Evolutionary conservation across 2,888 invertebrate species (phyloP), one percentile per base, ranked within the genome.

Genomic region (Phlogophora meticulosa): DNA sequence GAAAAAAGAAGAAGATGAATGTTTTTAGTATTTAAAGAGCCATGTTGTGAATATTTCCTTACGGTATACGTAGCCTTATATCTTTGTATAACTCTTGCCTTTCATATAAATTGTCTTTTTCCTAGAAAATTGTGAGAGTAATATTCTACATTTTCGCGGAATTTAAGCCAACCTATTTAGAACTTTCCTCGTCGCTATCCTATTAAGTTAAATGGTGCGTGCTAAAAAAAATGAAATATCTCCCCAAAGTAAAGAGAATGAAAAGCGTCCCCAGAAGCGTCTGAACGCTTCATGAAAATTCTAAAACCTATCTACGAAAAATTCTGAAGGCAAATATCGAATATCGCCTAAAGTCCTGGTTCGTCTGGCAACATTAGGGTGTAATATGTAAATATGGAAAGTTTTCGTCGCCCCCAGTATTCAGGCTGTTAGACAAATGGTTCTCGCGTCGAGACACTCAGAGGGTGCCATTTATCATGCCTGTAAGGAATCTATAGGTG

Each of bases 301-400:
- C 51, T 46, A 43, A 73, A 75, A 53, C 58, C 28, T 28, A 58
- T 68, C 22, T 46, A 15, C 13, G 32, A 40, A 60, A 46, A 58
- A 58, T 38, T 38, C 17, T 60, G 32, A 45, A 49, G 9, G 49
- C 52, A 49, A 72, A 64, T 59, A 69, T 78, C 63, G 64, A 53
- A 64, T 63, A 69, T 60, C 42, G 45, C 42, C 48, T 40, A 49
- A 56, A 68, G 43, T 40, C 34, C 20, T 51, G 57, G 59, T 56
- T 59, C 13, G 49, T 72, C 64, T 62, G 58, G 71, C 60, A 75
- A 74, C 65, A 69, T 69, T 60, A 70, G 63, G 66, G 70, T 78
- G 76, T 84, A 85, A 88, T 91, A 92, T 92, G 92, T 90, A 91
- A 92, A 92, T 91, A 88, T 74, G 76, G 77, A 84, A 86, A 84